Evolutionary conservation across 2,888 invertebrate species (phyloP).

Genomic region (Cephus pulcher): DNA sequence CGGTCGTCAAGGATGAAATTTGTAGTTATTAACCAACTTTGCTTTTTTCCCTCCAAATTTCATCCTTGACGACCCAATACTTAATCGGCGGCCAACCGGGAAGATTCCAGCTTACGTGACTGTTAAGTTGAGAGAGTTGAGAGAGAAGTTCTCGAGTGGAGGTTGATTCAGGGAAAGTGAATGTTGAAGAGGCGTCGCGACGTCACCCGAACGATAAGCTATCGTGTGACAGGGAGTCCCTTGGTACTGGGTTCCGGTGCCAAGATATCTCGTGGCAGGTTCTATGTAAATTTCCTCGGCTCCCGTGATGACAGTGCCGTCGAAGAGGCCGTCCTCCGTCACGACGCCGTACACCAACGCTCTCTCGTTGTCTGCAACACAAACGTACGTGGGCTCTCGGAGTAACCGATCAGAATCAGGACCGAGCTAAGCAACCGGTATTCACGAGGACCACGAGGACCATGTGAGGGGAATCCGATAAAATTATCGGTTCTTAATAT

Average conservation of each 20-base stretch:
- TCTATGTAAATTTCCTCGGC: constrained; percentile 86
- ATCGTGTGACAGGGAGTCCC: constrained; percentile 73
- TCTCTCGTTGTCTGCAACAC: constrained; percentile 79
- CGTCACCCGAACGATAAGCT: constrained; percentile 84
- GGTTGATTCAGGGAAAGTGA: not conserved
- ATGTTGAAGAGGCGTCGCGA: constrained; percentile 58
- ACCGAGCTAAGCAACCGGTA: constrained; percentile 28
- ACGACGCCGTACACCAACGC: constrained; percentile 86
- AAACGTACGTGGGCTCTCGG: constrained; percentile 23
- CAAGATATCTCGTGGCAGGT: constrained; percentile 74
- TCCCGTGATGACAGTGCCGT: constrained; percentile 83
- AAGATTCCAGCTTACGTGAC: too few species aligned
- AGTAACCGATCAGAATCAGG: not conserved
- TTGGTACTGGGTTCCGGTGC: constrained; percentile 54
- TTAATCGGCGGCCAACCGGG: too few species aligned
- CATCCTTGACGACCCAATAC: too few species aligned
- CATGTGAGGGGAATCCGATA: too few species aligned
- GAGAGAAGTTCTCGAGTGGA: too few species aligned
- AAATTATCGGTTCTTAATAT: too few species aligned
- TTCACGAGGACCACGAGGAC: too few species aligned
- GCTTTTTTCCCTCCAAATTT: too few species aligned
- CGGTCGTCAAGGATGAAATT: too few species aligned
- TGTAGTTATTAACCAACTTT: too few species aligned
- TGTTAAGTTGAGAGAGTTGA: too few species aligned
- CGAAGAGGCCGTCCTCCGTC: constrained; percentile 86